These are phyloP conservation scores for Dallia pectoralis DNA, from an alignment of 2,797 vertebrate species.

Conservation along the genomic window DNA sequence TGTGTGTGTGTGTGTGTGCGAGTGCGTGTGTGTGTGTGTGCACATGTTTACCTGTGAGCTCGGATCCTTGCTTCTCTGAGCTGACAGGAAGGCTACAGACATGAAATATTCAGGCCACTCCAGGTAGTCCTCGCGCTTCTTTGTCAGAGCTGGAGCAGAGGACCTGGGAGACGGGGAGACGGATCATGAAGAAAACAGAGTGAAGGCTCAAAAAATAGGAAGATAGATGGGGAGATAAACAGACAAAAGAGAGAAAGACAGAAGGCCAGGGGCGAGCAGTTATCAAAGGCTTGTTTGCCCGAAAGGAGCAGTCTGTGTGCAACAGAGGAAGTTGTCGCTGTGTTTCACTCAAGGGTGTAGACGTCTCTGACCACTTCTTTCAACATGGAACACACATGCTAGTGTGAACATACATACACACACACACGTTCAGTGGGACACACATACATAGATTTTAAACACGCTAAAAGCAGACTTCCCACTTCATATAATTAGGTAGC, in stretches of 20 bases:
- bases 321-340: not conserved
- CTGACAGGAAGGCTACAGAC: constrained; percentile 95
- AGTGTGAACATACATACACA: not conserved
- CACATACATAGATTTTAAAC: not conserved
- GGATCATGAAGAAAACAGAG: not conserved
- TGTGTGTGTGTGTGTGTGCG: constrained; percentile 84
- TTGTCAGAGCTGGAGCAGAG: constrained; percentile 58
- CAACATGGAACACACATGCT: not conserved
- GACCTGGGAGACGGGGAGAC: constrained; percentile 14
- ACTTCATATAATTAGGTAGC: not conserved
- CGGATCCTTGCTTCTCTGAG: constrained; percentile 96
- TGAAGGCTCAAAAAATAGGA: not conserved
- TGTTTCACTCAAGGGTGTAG: not conserved
- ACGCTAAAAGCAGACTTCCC: not conserved
- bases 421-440: not conserved
- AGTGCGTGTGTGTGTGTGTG: not conserved
- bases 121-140: constrained; percentile 89
- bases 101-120: constrained; percentile 99
- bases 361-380: not conserved
- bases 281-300: not conserved
- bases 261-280: not conserved
- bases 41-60: constrained; percentile 83
- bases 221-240: not conserved
- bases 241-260: not conserved
- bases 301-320: not conserved